Conservation (phyloP, 2,113 vertebrate species). For the cat (Felis catus) region DNA sequence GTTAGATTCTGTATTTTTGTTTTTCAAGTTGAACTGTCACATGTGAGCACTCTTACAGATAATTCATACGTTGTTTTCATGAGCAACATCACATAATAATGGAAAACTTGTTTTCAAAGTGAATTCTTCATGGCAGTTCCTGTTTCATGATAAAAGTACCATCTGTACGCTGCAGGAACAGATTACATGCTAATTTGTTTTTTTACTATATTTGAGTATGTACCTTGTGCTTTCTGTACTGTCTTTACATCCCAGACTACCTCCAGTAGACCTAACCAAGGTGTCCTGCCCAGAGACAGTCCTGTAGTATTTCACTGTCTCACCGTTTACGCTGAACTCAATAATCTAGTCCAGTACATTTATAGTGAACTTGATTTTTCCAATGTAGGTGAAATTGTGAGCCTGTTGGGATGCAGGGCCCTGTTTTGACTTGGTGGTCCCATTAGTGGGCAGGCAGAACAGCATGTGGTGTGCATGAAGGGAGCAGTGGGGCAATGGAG, state of each 20-base stretch:
- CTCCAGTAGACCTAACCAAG: not conserved
- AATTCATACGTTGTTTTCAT: not conserved
- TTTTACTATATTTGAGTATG: not conserved
- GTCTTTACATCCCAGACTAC: not conserved
- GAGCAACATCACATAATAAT: not conserved
- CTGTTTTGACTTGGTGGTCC: no score
- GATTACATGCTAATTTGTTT: not conserved
- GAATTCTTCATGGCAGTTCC: not conserved
- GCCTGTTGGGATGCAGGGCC: no score
- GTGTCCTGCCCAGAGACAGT: not conserved
- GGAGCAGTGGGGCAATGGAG: fast-evolving
- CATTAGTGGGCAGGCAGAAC: not conserved
- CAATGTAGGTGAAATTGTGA: not conserved
- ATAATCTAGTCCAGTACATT: not conserved
- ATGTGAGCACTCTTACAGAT: not conserved
- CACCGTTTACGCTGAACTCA: not conserved
- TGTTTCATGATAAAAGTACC: not conserved
- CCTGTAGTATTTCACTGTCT: not conserved
- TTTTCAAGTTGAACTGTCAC: not conserved
- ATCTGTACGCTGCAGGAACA: not conserved
- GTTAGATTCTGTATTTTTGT: not conserved
- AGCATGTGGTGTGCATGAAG: fast-evolving
- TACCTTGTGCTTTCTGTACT: not conserved
- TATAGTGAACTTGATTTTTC: not conserved
- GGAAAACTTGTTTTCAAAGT: not conserved